Conservation (phyloP, 1,140 invertebrate species). For the Micrasema minimum region DNA sequence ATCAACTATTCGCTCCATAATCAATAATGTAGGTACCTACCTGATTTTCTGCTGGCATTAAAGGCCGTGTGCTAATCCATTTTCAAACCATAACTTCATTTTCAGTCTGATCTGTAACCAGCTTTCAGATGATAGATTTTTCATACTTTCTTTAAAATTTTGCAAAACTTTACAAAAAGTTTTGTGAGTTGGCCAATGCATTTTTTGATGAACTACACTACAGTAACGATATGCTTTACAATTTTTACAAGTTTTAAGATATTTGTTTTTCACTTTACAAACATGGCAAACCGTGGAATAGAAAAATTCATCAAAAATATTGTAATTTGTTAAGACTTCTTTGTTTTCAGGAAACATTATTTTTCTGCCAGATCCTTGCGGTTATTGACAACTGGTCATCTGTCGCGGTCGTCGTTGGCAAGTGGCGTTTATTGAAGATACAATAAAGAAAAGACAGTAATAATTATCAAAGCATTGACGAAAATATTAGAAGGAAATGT, state of each 20-base stretch:
- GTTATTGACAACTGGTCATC: too few species aligned
- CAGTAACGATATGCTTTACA: conserved; percentile 47
- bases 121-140: not conserved
- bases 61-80: conserved; percentile 10
- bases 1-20: conserved; percentile 2
- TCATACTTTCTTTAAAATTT: not conserved
- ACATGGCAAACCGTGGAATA: conserved; percentile 54
- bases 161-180: conserved; percentile 36
- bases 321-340: conserved; percentile 9
- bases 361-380: not conserved
- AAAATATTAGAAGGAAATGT: too few species aligned
- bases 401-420: too few species aligned
- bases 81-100: conserved; percentile 39
- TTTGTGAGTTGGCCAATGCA: conserved; percentile 41
- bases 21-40: conserved; percentile 16
- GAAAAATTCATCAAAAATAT: conserved; percentile 51
- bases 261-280: conserved; percentile 52
- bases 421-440: too few species aligned
- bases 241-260: conserved; percentile 46
- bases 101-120: conserved; percentile 34
- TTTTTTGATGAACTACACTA: conserved; percentile 40
- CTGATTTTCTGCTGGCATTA: conserved; percentile 45
- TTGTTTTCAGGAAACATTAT: conserved; percentile 9
- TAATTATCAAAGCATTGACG: too few species aligned
- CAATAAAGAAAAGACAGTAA: too few species aligned